Evolutionary conservation across 1,140 invertebrate genomes (phyloP).

Genomic region (Formica exsecta): DNA sequence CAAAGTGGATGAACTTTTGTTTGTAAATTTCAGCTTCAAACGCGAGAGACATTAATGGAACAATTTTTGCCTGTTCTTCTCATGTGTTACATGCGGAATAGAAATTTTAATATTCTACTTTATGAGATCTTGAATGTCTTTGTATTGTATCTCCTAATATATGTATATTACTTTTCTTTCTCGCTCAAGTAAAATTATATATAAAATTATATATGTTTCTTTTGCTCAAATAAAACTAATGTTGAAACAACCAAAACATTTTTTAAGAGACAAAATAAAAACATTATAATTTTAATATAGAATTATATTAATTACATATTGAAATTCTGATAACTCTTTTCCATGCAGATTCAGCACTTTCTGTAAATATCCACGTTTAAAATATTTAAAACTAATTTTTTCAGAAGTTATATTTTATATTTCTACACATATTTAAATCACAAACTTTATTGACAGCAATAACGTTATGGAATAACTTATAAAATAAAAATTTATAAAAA

Average conservation of each 20-base stretch:
- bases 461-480: background rate
- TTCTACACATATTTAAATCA: background rate
- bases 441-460: background rate
- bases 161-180: background rate
- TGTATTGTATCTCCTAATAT: background rate
- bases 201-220: background rate
- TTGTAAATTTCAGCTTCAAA: background rate
- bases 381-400: background rate
- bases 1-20: conserved; percentile 19
- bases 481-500: background rate
- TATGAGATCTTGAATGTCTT: background rate
- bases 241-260: background rate
- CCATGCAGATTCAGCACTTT: background rate
- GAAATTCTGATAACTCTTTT: background rate
- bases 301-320: background rate
- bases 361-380: background rate
- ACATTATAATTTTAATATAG: background rate
- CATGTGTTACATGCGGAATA: background rate
- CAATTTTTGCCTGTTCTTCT: conserved; percentile 7
- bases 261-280: background rate
- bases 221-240: background rate
- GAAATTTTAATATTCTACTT: conserved; percentile 2
- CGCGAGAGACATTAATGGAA: conserved; percentile 24
- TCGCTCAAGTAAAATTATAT: background rate
- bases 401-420: background rate